Percentiles rank a stretch among this genome's conserved stretches.
phyloP scores from a whole-genome alignment of 2,888 invertebrate species.

The Chaitophorus viminalis region DNA sequence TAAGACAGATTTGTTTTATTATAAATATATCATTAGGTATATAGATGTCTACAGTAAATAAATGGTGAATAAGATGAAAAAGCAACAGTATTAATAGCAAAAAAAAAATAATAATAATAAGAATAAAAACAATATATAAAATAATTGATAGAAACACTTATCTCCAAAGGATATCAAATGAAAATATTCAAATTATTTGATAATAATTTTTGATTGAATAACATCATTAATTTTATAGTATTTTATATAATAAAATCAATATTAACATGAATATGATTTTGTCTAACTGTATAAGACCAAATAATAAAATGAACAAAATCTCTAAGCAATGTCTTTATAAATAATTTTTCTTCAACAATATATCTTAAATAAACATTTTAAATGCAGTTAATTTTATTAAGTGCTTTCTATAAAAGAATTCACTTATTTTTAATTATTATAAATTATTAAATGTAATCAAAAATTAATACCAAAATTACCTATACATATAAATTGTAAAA shows the following conservation, averaged over 20 bases:
- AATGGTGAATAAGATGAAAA: neutral
- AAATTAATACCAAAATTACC: neutral
- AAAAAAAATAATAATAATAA: neutral
- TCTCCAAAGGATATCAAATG: too few relatives aligned
- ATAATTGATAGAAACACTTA: too few relatives aligned
- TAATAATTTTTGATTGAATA: too few relatives aligned
- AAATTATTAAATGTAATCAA: constrained; percentile 10
- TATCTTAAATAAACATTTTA: neutral
- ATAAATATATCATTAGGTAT: neutral
- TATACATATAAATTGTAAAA: neutral
- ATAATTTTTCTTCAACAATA: neutral
- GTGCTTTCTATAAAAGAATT: neutral
- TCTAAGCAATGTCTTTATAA: neutral
- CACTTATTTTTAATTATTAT: neutral
- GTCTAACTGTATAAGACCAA: neutral
- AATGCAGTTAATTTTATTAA: neutral
- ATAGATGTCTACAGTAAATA: neutral
- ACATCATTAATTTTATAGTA: too few relatives aligned
- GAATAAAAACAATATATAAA: neutral
- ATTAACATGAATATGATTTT: neutral
- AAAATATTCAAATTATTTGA: too few relatives aligned
- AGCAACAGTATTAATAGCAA: neutral
- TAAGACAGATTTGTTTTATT: neutral
- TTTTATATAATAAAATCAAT: too few relatives aligned
- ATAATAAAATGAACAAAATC: neutral